Conservation (phyloP, 2,797 vertebrate genomes). For the Sebastolobus alascanus region DNA sequence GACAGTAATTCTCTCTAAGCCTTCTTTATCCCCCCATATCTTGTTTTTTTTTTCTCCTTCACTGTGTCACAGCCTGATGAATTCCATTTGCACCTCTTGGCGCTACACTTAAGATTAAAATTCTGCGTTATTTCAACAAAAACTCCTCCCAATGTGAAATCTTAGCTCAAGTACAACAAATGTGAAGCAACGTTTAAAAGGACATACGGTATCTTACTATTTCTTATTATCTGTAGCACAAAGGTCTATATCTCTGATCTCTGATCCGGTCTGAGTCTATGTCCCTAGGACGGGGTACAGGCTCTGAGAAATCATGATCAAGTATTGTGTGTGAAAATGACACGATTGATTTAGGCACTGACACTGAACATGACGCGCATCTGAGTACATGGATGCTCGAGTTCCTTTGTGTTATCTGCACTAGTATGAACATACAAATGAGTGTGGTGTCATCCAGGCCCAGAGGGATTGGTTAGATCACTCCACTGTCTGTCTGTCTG, state of each 20-base stretch:
- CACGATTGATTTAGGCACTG: not conserved
- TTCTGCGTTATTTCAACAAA: conserved; percentile 14
- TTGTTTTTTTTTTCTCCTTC: conserved; percentile 23
- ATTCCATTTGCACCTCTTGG: conserved; percentile 20
- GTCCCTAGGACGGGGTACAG: not conserved
- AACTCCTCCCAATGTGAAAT: conserved; percentile 23
- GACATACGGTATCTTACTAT: not conserved
- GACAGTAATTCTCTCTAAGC: conserved; percentile 63
- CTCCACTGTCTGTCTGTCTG: conserved; percentile 40
- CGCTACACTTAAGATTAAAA: conserved; percentile 36
- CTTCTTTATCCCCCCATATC: conserved; percentile 49
- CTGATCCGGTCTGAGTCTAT: not conserved
- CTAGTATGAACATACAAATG: conserved; percentile 46
- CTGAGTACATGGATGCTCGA: conserved; percentile 11
- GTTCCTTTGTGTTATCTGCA: conserved; percentile 29
- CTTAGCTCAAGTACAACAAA: not conserved
- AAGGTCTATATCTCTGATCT: not conserved
- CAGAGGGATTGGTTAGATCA: conserved; percentile 57
- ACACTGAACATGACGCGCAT: conserved; percentile 15
- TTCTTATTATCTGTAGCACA: not conserved
- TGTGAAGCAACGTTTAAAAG: conserved; percentile 6
- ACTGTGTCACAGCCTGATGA: conserved; percentile 43
- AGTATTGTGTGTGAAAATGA: conserved; percentile 21
- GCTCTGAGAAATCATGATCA: conserved; percentile 14
- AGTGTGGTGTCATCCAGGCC: conserved; percentile 45